A percentile compares a stretch with the other conserved stretches of the same genome.
phyloP scores from a whole-genome alignment of 2,888 invertebrate species.

The Netelia inedita region DNA sequence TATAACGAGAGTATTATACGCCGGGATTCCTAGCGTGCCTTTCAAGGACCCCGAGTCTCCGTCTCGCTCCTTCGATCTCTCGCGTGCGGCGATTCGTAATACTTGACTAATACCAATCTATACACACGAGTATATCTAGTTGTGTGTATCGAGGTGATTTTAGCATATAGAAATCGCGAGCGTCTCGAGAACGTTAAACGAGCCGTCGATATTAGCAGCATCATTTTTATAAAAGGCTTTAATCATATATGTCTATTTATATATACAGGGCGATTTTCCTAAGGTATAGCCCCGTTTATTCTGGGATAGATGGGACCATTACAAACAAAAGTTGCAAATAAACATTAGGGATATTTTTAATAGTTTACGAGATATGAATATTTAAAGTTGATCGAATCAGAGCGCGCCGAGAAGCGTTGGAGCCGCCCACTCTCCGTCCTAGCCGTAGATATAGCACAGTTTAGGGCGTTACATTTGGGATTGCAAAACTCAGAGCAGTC shows the following conservation, averaged over 20 bases:
- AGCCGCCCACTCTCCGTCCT: too few species aligned
- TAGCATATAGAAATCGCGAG: slow-evolving; percentile 11
- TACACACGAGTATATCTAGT: slow-evolving; percentile 5
- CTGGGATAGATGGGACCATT: too few species aligned
- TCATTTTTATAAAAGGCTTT: neutral
- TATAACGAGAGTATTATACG: slow-evolving; percentile 38
- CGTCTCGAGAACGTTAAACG: neutral
- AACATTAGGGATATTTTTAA: too few species aligned
- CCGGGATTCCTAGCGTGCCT: slow-evolving; percentile 55
- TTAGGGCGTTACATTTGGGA: too few species aligned
- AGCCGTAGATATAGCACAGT: too few species aligned
- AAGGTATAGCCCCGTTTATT: too few species aligned
- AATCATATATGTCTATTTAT: neutral
- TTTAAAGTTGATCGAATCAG: too few species aligned
- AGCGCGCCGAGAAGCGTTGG: too few species aligned
- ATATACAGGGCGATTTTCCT: too few species aligned
- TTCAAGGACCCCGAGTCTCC: slow-evolving; percentile 47
- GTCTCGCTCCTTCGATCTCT: slow-evolving; percentile 24
- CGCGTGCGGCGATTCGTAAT: slow-evolving; percentile 13
- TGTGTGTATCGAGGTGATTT: neutral
- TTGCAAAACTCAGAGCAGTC: too few species aligned
- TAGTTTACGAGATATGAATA: too few species aligned
- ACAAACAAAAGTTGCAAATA: too few species aligned
- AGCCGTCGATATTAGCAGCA: neutral
- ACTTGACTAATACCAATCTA: slow-evolving; percentile 13